Conservation (phyloP, 64 coral and sea anemone genomes). For the Acropora yongei region DNA sequence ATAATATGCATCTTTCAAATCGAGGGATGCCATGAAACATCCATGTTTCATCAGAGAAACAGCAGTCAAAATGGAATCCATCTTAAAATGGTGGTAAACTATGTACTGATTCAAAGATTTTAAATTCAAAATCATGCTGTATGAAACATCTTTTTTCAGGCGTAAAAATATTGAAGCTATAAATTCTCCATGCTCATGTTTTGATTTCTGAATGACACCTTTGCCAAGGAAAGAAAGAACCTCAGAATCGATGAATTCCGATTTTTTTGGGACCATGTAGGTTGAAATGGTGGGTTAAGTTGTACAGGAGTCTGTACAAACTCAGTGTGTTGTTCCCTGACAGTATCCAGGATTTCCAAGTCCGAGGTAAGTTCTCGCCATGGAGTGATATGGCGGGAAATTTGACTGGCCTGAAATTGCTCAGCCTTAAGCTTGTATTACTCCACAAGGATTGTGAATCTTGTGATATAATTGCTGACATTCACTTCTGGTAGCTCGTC, state of each 20-base stretch:
- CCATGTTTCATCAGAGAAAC: neutral
- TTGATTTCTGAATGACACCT: neutral
- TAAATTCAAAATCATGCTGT: constrained; percentile 5
- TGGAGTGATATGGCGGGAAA: neutral
- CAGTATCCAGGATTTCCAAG: constrained; percentile 27
- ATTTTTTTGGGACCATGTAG: neutral
- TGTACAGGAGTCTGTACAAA: constrained; percentile 2
- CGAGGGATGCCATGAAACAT: neutral
- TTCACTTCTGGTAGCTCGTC: neutral
- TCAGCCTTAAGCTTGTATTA: neutral
- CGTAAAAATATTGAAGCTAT: neutral
- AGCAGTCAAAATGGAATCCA: neutral
- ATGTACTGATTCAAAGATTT: neutral
- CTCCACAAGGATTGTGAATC: constrained; percentile 3
- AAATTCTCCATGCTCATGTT: neutral
- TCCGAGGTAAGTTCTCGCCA: constrained; percentile 24
- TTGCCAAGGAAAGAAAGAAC: neutral
- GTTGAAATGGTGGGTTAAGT: neutral
- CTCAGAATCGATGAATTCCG: constrained; percentile 38
- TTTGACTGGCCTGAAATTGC: neutral
- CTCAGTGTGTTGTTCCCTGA: neutral
- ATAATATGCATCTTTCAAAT: neutral
- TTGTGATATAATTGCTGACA: constrained; percentile 15
- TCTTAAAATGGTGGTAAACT: neutral
- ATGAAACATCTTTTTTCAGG: neutral